Conservation (phyloP, 2,888 invertebrate species). For the Aphrophora alni region DNA sequence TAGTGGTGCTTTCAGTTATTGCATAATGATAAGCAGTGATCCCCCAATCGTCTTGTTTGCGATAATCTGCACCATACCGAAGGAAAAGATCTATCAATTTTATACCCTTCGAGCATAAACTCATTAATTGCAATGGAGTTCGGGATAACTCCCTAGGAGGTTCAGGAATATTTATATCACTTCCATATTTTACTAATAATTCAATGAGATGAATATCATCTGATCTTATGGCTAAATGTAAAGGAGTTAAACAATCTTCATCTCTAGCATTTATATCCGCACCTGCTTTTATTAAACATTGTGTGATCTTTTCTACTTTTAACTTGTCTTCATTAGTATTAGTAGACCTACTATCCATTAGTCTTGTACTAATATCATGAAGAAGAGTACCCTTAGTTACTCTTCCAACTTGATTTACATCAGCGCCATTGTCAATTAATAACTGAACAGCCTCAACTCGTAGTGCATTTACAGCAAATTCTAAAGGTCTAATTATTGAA, state of each 20-base stretch:
- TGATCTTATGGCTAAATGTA: not conserved
- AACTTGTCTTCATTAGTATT: not conserved
- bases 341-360: not conserved
- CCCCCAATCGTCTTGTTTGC: not conserved
- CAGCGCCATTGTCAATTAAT: not conserved
- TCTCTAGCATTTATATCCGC: not conserved
- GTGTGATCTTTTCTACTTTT: not conserved
- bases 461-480: not conserved
- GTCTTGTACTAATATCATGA: not conserved
- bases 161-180: not conserved
- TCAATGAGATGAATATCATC: not conserved
- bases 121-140: not conserved
- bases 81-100: not conserved
- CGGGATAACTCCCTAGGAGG: not conserved
- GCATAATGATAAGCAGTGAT: not conserved
- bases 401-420: not conserved
- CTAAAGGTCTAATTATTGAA: not conserved
- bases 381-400: not conserved
- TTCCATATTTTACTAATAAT: not conserved
- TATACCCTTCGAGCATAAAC: not conserved
- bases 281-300: not conserved
- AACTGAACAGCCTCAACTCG: not conserved
- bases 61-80: not conserved
- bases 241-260: not conserved
- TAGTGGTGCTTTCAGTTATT: not conserved